phyloP scores from a whole-genome alignment of 2,113 vertebrate species.

The Phainopepla nitens region DNA sequence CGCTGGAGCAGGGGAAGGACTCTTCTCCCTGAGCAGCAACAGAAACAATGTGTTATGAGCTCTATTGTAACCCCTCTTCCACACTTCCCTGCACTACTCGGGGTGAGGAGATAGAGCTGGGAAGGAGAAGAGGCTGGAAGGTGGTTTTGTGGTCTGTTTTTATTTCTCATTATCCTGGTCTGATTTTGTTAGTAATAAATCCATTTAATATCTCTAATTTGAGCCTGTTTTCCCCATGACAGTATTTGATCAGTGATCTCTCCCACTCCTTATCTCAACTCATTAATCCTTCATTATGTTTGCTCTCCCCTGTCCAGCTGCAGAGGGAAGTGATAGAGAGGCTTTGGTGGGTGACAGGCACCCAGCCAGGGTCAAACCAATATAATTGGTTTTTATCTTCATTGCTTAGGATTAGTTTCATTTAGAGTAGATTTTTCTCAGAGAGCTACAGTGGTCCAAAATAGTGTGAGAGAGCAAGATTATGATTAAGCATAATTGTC shows the following conservation, averaged over 20 bases:
- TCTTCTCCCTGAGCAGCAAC: not conserved
- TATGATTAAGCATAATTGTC: not conserved
- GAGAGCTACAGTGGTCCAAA: not conserved
- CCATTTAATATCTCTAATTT: not conserved
- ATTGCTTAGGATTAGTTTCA: not conserved
- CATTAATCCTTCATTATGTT: not conserved
- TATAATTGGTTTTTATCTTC: not conserved
- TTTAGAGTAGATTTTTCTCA: not conserved
- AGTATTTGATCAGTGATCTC: not conserved
- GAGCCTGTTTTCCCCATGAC: not conserved
- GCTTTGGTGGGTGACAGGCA: not conserved
- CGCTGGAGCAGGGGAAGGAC: rapidly evolving
- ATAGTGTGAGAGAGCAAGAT: not conserved
- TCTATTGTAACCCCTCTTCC: not conserved
- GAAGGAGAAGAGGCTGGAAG: not conserved
- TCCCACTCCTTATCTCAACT: not conserved
- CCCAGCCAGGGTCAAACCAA: not conserved
- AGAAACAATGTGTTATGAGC: rapidly evolving
- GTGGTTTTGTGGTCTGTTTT: not conserved
- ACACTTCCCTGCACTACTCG: not conserved
- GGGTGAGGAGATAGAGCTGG: not conserved
- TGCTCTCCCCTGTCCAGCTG: not conserved
- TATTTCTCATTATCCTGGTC: not conserved
- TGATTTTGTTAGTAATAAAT: not conserved
- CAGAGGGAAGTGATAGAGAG: not conserved